Percentiles rank a stretch among this genome's conserved stretches.
Conservation (phyloP, 2,797 vertebrate species). For the Manis pentadactyla region DNA sequence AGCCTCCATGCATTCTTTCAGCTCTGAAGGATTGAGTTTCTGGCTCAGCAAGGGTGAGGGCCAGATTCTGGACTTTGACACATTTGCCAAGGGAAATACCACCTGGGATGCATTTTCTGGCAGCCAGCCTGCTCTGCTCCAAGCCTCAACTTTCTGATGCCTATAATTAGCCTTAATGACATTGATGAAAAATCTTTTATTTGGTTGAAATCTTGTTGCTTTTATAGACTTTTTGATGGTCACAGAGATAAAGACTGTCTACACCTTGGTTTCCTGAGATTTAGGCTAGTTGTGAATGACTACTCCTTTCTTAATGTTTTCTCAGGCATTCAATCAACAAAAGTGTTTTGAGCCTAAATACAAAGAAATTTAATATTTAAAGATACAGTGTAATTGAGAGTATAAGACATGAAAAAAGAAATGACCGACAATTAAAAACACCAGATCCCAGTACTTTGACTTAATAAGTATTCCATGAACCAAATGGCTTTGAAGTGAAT, state of each 20-base stretch:
- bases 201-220: slow-evolving; percentile 31
- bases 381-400: not conserved
- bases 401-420: not conserved
- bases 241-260: slow-evolving; percentile 47
- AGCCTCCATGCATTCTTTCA: not conserved
- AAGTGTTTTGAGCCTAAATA: not conserved
- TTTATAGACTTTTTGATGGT: slow-evolving; percentile 45
- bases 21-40: slow-evolving; percentile 38
- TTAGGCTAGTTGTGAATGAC: not conserved
- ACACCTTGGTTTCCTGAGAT: slow-evolving; percentile 22
- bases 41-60: slow-evolving; percentile 41
- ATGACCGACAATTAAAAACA: slow-evolving; percentile 47
- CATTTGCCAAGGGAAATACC: slow-evolving; percentile 12
- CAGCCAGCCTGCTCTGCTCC: not conserved
- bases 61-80: slow-evolving; percentile 53
- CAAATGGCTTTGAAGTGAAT: slow-evolving; percentile 4
- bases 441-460: not conserved
- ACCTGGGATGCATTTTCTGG: slow-evolving; percentile 28
- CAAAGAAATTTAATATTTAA: slow-evolving; percentile 42
- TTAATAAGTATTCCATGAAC: not conserved
- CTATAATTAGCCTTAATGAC: slow-evolving; percentile 41
- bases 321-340: slow-evolving; percentile 14
- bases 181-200: slow-evolving; percentile 58
- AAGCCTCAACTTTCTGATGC: slow-evolving; percentile 31
- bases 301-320: slow-evolving; percentile 32